Base-by-base conservation (phyloP, 2,797 vertebrate genomes). In the Bovichtus variegatus region DNA sequence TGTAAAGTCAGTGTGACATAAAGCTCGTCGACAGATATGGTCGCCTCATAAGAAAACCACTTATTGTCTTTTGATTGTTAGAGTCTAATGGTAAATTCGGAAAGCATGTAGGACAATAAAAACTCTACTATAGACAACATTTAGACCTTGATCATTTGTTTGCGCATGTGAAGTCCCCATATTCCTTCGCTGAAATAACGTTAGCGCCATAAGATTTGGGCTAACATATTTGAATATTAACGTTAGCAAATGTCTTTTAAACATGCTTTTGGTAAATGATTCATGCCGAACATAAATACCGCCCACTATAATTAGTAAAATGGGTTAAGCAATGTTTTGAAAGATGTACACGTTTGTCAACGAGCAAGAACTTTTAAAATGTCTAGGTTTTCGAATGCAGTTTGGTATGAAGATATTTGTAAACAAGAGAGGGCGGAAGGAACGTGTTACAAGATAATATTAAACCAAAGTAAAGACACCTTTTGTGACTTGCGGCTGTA, bases 11-110 rank as follows among this genome's bases (percentile, higher is more conserved):
- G 1, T 1, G 10, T 21, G 8, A 25, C 23, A 2, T 23, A 0
- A 21, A 18, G 16, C 5, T 63, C 10, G 18, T 44, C 4, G 6
- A 38, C 0, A 43, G 0, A 46, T 5, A 4, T 2, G 0, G 0
- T n/a, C 4, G 0, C 1, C 2, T 63, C 5, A 1, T 18, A 6
- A n/a, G 11, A 29, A 0, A 2, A 13, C 2, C 0, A 6, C 9
- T 0, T 34, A 4, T 12, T 25, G 1, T 9, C 0, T 12, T 2
- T 1, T 61, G 1, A 10, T 49, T n/a, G 0, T 51, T 4, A 16
- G 7, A 8, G 16, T 10, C 1, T 31, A 0, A 6, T 3, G 50
- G 38, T 43, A 1, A 54, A 46, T 69, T 47, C 49, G 51, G 65
- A 1, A 7, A 1, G 1, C 3, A 12, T 44, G 4, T 16, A 54